Base-by-base conservation (phyloP, 53 echinoderm and acorn worm species). In the Antedon mediterranea region DNA sequence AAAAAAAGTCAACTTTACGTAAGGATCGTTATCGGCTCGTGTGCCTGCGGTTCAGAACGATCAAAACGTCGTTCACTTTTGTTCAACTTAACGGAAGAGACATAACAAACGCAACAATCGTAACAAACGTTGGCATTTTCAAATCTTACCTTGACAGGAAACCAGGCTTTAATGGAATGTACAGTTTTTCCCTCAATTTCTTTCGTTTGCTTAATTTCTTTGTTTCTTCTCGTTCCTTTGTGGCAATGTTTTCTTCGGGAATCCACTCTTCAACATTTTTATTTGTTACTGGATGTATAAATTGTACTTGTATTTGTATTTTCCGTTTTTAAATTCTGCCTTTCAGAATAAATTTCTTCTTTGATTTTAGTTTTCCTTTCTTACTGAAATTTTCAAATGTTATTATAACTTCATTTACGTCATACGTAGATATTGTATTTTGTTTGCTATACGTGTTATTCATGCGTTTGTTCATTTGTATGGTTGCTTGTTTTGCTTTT, bases 391-490 rank as follows among this genome's bases (percentile, higher is more conserved):
- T 73, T 2, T 73, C 2, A 13, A 72, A 74, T 73, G 73, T 74
- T 27, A 73, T 73, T 43, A 81, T 73, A 14, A 81, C 81, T 73
- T 73, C 74, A 74, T 30, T 34, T 32, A 28, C 18, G 73, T 37
- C 31, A 71, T 72, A 80, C 28, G 30, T 71, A 71, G 3, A 31
- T 30, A 28, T 32, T 32, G 28, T 71, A 23, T 43, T 44, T 70
- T 32, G 42, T 32, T 31, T 20, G 71, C 71, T 71, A 71, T 44
- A 32, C 71, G 44, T 71, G 71, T 79, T 43, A 27, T 79, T 7
- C 32, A 80, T 31, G 28, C 5, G 5, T 72, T 72, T 72, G 20
- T 72, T 29, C 20, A 72, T 7, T 4, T 4, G 18, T 28, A 29
- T 28, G 4, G 72, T 72, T 4, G 37, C 4, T 11, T 37, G 3